Conservation (phyloP, 2,113 vertebrate genomes). For the Nicator chloris region DNA sequence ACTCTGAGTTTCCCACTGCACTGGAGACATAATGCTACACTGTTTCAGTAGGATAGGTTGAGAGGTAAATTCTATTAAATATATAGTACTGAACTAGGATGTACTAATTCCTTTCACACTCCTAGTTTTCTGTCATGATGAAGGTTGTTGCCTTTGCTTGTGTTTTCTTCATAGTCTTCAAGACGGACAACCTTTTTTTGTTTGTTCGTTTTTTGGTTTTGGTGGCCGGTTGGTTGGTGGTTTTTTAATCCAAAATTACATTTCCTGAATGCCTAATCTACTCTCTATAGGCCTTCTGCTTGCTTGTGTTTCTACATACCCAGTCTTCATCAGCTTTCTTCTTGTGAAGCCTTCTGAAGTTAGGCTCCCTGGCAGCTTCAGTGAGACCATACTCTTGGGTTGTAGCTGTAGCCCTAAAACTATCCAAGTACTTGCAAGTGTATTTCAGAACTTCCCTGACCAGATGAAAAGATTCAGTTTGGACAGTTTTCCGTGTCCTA, state of each 20-base stretch:
- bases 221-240: neutral
- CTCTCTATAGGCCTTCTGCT: neutral
- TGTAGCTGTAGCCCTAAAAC: neutral
- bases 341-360: neutral
- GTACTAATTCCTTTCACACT: neutral
- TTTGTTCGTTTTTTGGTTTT: neutral
- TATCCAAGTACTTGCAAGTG: accelerated
- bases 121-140: neutral
- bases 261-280: neutral
- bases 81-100: neutral
- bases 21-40: neutral
- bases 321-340: neutral
- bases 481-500: neutral
- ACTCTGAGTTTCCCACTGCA: neutral
- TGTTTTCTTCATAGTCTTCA: neutral
- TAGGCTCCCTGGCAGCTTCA: neutral
- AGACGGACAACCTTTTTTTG: too few species aligned
- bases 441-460: neutral
- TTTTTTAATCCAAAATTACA: neutral
- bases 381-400: accelerated
- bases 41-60: neutral
- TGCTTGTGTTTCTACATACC: neutral
- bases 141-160: neutral
- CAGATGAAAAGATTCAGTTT: accelerated
- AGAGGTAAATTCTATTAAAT: neutral